Evolutionary conservation across 2,797 vertebrate genomes (phyloP), one percentile per base, ranked within the genome.

Genomic region (Tadarida brasiliensis): DNA sequence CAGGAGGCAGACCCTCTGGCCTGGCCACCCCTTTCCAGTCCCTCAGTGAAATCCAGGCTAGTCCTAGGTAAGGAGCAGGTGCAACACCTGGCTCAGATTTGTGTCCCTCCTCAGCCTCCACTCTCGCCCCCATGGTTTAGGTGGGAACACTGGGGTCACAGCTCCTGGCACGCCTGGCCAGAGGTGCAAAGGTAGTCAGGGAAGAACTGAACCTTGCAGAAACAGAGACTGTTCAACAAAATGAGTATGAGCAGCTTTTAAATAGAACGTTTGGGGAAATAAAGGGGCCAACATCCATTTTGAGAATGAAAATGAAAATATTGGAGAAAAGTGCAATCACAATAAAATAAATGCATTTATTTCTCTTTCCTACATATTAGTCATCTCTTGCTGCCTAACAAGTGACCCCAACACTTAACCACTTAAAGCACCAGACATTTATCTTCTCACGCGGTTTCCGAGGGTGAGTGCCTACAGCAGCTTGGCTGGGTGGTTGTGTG

Each of bases 261-360:
- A 85, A 20, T 30, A 56, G 39, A 73, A 59, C 7, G 19, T 70
- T 73, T 71, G 39, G 20, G 30, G 67, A 49, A 81, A 63, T n/a
- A 33, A 33, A 71, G 44, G 44, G 14, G 3, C 12, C 11, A 0
- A 33, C 61, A 59, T n/a, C 89, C 39, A 77, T 83, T 86, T 70
- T 39, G 61, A 78, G 77, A 65, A 88, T 22, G 54, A 83, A 94
- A 93, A 91, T 78, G 19, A 84, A 94, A 96, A 33, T n/a, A 14
- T 2, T 56, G 7, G 39, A 59, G 67, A 78, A 87, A 61, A 88
- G 11, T 47, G 6, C 16, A 49, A 80, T 78, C 49, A 59, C 33
- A 67, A 54, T 83, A 35, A 91, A 67, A 61, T 47, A 51, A 83
- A 49, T 20, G 6, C 8, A 39, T 47, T 68, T 70, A n/a, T 59